Evolutionary conservation across 2,113 vertebrate genomes (phyloP).

Genomic region (Columba livia): DNA sequence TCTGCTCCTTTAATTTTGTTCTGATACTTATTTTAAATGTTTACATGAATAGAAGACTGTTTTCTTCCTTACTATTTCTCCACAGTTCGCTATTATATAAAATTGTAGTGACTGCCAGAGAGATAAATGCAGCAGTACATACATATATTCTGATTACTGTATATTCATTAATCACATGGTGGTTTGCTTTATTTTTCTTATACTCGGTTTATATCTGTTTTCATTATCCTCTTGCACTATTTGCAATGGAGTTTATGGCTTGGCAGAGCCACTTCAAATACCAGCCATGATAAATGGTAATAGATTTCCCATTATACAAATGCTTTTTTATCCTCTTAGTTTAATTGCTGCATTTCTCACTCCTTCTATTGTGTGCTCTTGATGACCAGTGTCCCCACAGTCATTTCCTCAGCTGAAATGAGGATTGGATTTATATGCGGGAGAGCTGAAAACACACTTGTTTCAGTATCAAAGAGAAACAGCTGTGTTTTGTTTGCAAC

Average conservation of each 20-base stretch:
- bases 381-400: conserved; percentile 47
- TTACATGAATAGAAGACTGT: background rate
- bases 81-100: background rate
- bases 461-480: background rate
- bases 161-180: background rate
- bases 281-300: conserved; percentile 41
- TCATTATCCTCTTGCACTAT: conserved; percentile 13
- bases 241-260: background rate
- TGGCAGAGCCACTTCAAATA: conserved; percentile 30
- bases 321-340: conserved; percentile 49
- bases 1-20: background rate
- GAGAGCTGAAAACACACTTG: background rate
- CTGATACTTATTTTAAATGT: background rate
- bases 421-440: background rate
- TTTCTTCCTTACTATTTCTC: background rate
- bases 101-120: background rate
- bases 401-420: conserved; percentile 34
- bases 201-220: background rate
- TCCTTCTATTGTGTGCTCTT: background rate
- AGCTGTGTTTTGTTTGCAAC: background rate
- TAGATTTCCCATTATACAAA: conserved; percentile 51
- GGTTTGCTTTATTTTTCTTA: background rate
- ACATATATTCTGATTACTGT: background rate
- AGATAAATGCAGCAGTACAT: background rate
- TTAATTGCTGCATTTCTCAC: conserved; percentile 51